These are phyloP conservation scores for Osmerus eperlanus DNA, from an alignment of 2,113 vertebrate genomes.

Conservation along the genomic window DNA sequence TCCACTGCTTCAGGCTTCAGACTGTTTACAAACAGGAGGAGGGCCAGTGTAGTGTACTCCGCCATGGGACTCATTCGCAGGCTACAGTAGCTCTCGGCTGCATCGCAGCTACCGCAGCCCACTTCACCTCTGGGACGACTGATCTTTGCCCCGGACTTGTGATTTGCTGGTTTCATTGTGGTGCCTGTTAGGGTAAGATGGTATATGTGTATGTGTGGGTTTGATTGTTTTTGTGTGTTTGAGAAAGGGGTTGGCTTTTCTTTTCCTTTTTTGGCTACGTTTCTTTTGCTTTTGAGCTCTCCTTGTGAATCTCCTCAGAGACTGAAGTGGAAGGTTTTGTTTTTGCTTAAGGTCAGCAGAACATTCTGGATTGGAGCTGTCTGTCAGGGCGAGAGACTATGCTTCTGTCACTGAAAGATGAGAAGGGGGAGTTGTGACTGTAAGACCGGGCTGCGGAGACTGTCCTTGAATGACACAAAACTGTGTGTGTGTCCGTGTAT, in stretches of 20 bases:
- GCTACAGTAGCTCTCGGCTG: neutral
- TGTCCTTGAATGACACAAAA: neutral
- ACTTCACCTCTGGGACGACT: slow-evolving; percentile 6
- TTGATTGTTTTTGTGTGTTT: neutral
- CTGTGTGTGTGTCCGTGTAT: neutral
- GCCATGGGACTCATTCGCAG: slow-evolving; percentile 37
- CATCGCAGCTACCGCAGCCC: neutral
- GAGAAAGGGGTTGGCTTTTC: neutral
- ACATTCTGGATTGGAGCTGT: neutral
- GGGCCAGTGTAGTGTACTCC: slow-evolving; percentile 15
- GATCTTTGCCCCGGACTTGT: slow-evolving; percentile 21
- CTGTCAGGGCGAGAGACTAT: neutral
- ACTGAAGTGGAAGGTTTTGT: neutral
- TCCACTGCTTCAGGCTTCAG: slow-evolving; percentile 34
- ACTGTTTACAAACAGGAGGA: slow-evolving; percentile 56
- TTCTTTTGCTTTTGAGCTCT: neutral
- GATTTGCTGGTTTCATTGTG: neutral
- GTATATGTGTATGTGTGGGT: neutral
- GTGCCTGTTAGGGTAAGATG: slow-evolving; percentile 39
- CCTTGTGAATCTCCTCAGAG: neutral
- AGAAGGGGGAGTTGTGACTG: too few relatives aligned
- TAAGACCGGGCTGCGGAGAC: neutral
- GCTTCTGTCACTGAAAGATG: neutral
- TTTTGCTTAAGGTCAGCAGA: slow-evolving; percentile 2
- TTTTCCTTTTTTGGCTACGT: neutral